Base-by-base conservation (phyloP, 2,113 vertebrate species). In the Arothron firmamentum region DNA sequence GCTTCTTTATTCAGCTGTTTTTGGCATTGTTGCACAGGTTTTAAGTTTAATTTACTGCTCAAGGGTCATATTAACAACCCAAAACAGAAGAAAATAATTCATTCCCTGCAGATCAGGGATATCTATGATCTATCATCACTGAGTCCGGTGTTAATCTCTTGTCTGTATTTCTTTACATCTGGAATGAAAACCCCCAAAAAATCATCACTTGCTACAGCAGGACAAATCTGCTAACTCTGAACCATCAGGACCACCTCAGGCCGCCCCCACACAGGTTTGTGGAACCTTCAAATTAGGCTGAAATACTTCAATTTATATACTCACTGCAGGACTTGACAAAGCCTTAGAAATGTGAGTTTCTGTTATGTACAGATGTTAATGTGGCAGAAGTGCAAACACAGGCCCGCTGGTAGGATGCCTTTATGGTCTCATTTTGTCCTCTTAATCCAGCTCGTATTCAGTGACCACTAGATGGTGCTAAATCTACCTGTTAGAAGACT, bases 401-500 rank as follows among this genome's bases (percentile, higher is more conserved):
- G 7, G 8, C 34, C 34, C 12, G 34, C 9, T 38, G 34, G 9
- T 10, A 38, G 11, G 11, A 38, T 11, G 9, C 34, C 34, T 38
- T 11, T 65, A 3, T 48, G 41, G 14, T 11, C n/a, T 20, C 2
- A 28, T 25, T 25, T 21, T 60, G 8, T 17, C 6, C 18, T 28
- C 25, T 5, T 28, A 28, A 23, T 12, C 16, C 15, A 2, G 7
- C 6, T 56, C 19, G 28, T 51, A 70, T 55, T 60, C 4, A 74
- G 8, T 47, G 2, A 69, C 87, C 91, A 90, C 87, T 88, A 92
- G 90, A 88, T 92, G 90, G 91, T 72, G 87, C 84, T 88, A 92
- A 59, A 85, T 77, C 82, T 46, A 80, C 56, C 86, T 65, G n/a
- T 56, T 70, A 67, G 43, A 61, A 52, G 49, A 50, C 49, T 47